These are phyloP conservation scores for Antennarius striatus DNA, from an alignment of 2,113 vertebrate species.

Conservation along the genomic window DNA sequence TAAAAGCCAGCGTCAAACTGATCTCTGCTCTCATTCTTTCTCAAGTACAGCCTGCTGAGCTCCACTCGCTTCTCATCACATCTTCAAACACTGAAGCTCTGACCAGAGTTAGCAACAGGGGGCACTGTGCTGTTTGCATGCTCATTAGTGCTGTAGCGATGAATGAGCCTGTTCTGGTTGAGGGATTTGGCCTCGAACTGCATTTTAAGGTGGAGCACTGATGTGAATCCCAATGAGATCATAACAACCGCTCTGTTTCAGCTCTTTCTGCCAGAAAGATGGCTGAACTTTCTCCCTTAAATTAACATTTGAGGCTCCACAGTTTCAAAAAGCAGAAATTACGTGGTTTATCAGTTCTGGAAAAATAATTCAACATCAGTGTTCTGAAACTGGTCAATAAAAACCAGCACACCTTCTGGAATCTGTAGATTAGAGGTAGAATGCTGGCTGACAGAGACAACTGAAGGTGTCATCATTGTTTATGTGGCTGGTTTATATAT, in stretches of 20 bases:
- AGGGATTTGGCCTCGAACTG: slow-evolving; percentile 29
- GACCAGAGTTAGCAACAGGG: slow-evolving; percentile 29
- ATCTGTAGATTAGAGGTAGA: too few relatives aligned
- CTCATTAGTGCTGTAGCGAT: slow-evolving; percentile 25
- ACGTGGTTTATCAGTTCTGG: background rate
- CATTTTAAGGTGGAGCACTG: slow-evolving; percentile 32
- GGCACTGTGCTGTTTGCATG: slow-evolving; percentile 6
- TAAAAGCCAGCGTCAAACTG: background rate
- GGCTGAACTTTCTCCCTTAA: too few relatives aligned
- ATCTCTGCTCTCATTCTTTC: slow-evolving; percentile 3
- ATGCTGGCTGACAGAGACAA: too few relatives aligned
- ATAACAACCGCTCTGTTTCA: too few relatives aligned
- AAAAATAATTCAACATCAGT: too few relatives aligned
- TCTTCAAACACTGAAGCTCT: slow-evolving; percentile 2
- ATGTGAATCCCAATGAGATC: slow-evolving; percentile 35
- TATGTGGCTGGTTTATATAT: too few relatives aligned
- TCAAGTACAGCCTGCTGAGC: slow-evolving; percentile 5
- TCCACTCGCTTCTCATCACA: background rate
- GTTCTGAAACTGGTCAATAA: too few relatives aligned
- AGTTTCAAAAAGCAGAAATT: background rate
- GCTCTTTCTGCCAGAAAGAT: too few relatives aligned
- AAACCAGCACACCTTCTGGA: too few relatives aligned
- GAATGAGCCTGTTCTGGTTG: slow-evolving; percentile 28
- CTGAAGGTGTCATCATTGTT: too few relatives aligned
- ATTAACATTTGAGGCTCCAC: slow-evolving; percentile 12